Evolutionary conservation across 2,113 vertebrate species (phyloP).

Genomic region (Zeus faber): DNA sequence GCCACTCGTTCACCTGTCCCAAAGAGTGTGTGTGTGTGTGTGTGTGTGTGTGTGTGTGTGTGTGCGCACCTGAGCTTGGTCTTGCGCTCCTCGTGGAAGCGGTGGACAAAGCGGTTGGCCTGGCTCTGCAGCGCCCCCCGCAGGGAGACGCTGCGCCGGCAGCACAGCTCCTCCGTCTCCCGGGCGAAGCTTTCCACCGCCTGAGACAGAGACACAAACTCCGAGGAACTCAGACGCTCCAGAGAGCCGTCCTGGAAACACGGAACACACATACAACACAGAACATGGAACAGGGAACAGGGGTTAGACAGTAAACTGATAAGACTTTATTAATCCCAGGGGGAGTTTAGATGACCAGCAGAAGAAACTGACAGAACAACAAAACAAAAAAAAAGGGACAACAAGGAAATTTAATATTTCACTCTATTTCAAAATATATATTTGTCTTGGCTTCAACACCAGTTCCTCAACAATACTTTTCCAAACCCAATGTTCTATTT

Average conservation of each 20-base stretch:
- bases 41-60: no score
- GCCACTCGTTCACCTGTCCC: no score
- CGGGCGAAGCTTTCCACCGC: slow-evolving; percentile 87
- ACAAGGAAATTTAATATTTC: no score
- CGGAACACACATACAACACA: neutral
- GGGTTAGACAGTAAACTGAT: neutral
- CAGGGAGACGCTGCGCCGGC: slow-evolving; percentile 86
- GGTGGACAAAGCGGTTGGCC: slow-evolving; percentile 93
- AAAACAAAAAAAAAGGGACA: no score
- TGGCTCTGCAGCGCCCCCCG: slow-evolving; percentile 94
- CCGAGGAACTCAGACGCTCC: slow-evolving; percentile 88
- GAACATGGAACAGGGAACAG: neutral
- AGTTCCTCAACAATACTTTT: no score
- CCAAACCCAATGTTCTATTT: no score
- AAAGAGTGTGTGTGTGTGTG: no score
- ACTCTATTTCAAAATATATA: no score
- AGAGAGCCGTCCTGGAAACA: slow-evolving; percentile 90
- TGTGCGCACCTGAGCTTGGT: slow-evolving; percentile 86
- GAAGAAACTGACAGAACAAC: no score
- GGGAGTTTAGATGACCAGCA: no score
- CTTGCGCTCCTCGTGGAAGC: slow-evolving; percentile 96
- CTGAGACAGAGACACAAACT: slow-evolving; percentile 90
- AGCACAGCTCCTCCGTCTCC: slow-evolving; percentile 88
- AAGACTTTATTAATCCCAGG: no score
- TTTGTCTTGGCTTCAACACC: no score